Evolutionary conservation across 1,140 invertebrate species (phyloP).

Genomic region (Lepidurus couesii): DNA sequence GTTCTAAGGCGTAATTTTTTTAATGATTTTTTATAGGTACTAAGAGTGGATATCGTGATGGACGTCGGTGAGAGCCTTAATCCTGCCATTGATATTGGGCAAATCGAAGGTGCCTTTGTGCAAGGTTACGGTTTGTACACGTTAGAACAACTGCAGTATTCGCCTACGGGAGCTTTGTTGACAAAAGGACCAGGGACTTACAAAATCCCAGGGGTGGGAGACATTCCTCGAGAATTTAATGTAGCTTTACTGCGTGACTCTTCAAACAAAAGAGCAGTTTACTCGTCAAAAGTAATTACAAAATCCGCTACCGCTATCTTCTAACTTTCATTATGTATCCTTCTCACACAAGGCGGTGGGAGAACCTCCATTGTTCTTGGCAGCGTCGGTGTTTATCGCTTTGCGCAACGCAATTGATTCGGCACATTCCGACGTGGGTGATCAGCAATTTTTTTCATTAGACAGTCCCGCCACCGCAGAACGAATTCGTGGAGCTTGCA

Average conservation of each 20-base stretch:
- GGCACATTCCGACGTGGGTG: slow-evolving; percentile 63
- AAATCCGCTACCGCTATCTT: too few species aligned
- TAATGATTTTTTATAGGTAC: slow-evolving; percentile 50
- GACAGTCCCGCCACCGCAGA: slow-evolving; percentile 86
- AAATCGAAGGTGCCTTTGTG: slow-evolving; percentile 88
- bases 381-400: slow-evolving; percentile 79
- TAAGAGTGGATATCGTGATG: slow-evolving; percentile 90
- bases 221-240: slow-evolving; percentile 87
- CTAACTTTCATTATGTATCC: not conserved
- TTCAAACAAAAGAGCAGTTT: slow-evolving; percentile 81
- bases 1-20: not conserved
- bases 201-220: slow-evolving; percentile 79
- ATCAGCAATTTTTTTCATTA: slow-evolving; percentile 60
- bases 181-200: slow-evolving; percentile 87
- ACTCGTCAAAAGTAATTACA: slow-evolving; percentile 77
- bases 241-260: slow-evolving; percentile 82
- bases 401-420: slow-evolving; percentile 81
- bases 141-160: slow-evolving; percentile 81
- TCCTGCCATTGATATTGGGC: slow-evolving; percentile 92
- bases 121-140: slow-evolving; percentile 90
- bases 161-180: slow-evolving; percentile 68
- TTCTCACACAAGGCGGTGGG: slow-evolving; percentile 70
- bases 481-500: slow-evolving; percentile 81
- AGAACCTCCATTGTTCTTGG: slow-evolving; percentile 88
- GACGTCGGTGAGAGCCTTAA: slow-evolving; percentile 88